Base-by-base conservation (phyloP, 2,113 vertebrate species). In the Oxygymnocypris stewartii region DNA sequence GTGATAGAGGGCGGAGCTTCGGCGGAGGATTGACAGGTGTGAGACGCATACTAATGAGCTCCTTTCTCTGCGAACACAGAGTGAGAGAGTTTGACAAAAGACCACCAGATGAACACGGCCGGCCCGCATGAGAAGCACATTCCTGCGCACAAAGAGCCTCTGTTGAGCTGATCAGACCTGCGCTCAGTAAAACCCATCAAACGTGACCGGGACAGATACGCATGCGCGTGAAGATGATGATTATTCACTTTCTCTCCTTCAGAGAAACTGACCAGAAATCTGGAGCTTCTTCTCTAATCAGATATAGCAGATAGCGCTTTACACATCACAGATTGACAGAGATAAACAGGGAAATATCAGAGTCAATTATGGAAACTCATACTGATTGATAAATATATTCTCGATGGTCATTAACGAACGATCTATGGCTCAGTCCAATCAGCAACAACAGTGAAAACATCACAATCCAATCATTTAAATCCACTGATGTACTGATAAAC, bases 71-170 rank as follows among this genome's bases (percentile, higher is more conserved):
- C 71, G 28, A 82, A 76, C 85, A 18, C 80, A 89, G 89, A 87
- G 84, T 35, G 47, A 91, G 91, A 91, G 90, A 90, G 90, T 93
- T 92, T 91, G 84, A 94, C 94, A 94, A 94, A 94, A 92, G 87
- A 84, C 90, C 90, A 87, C 93, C 92, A 94, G 94, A 95, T 93
- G 93, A 91, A 93, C 89, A 67, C 23, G 59, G 88, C 91, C 89
- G 91, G 90, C 90, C 90, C 84, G 90, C 88, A 94, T 94, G 92
- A 94, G 93, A 94, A 95, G 90, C 87, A 88, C 94, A 95, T 95
- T 95, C 94, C 92, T 94, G 86, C 71, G 20, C 92, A 95, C 95
- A 95, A 95, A 95, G 93, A 88, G 87, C 92, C 69, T 91, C 92
- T 95, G 94, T 95, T 94, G 90, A 87, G 86, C 40, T 87, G 51